Base-by-base conservation (phyloP, 1,140 invertebrate species). In the Neodiprion pinetum region DNA sequence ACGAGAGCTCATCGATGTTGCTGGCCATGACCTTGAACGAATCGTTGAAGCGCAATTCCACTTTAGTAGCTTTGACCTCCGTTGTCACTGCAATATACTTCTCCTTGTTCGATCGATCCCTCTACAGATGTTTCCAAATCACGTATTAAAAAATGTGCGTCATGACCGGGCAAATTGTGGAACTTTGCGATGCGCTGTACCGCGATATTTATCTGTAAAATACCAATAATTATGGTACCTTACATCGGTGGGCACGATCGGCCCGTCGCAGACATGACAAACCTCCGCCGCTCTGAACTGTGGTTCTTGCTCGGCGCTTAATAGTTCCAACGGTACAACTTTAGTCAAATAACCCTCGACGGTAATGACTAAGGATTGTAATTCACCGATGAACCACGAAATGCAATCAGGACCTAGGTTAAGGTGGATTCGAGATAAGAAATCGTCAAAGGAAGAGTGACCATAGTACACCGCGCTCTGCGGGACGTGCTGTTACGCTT, bases 391-490 rank as follows among this genome's bases (percentile, higher is more conserved):
- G 17, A 21, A 21, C 71, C 77, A 80, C 40, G 81, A 11, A 9
- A 77, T 77, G 75, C 83, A 82, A 78, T 85, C 75, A 67, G 73
- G 3, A 28, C 83, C 82, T 49, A 75, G 78, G 71, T 85, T 77
- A 28, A 77, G 70, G 74, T 77, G 74, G 79, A 79, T 85, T 74
- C 80, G 74, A 40, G 81, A 83, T 9, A 86, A 66, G 11, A 77
- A 75, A 72, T 85, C 79, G 81, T 88, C 78, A 79, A 78, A 87
- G 48, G 71, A 76, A 80, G 85, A 88, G 74, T 86, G 81, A 1
- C 84, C 74, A 76, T 86, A 86, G 72, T 85, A 87, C 23, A 78
- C 86, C 75, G 85, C 79, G 77, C 81, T 84, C 67, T 81, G 84
- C 9, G 80, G 78, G 12, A 80, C 77, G 78, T 88, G 84, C 79